Conservation (phyloP, 92 coral and sea anemone species). For the Desmophyllum pertusum region DNA sequence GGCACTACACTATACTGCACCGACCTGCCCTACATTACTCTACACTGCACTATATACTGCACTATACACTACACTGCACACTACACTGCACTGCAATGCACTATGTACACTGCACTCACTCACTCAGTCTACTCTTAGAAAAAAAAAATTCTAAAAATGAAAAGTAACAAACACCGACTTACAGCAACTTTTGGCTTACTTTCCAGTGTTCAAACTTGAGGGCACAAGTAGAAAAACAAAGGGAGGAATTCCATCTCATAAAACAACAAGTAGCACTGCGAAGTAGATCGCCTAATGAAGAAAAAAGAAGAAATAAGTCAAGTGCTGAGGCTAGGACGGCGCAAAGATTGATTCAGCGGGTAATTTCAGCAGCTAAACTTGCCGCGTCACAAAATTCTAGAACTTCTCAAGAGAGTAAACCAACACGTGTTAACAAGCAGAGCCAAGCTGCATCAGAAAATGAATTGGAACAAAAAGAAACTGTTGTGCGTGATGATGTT, state of each 20-base stretch:
- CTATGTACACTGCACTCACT: no score
- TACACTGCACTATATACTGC: no score
- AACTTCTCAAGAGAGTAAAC: slow-evolving; percentile 11
- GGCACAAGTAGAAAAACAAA: slow-evolving; percentile 37
- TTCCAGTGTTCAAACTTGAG: slow-evolving; percentile 38
- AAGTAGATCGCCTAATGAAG: slow-evolving; percentile 5
- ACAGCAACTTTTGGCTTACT: not conserved
- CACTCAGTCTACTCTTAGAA: no score
- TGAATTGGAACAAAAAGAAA: not conserved
- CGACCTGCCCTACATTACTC: no score
- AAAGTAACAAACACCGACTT: not conserved
- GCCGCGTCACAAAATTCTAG: slow-evolving; percentile 28
- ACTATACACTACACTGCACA: no score
- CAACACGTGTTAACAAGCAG: slow-evolving; percentile 1
- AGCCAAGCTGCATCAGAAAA: not conserved
- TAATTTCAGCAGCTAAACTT: slow-evolving; percentile 32
- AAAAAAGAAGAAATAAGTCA: slow-evolving; percentile 18
- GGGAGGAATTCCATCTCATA: slow-evolving; percentile 31
- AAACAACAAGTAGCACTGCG: slow-evolving; percentile 15
- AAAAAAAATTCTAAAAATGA: no score
- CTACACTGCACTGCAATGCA: no score
- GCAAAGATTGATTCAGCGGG: slow-evolving; percentile 24
- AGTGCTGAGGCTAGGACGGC: slow-evolving; percentile 12
- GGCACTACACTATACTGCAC: no score
- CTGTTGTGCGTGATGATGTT: not conserved